Percentiles rank a stretch among this genome's conserved stretches.
phyloP scores from a whole-genome alignment of 2,113 vertebrate genomes.

The Myrmophylax atrothorax region DNA sequence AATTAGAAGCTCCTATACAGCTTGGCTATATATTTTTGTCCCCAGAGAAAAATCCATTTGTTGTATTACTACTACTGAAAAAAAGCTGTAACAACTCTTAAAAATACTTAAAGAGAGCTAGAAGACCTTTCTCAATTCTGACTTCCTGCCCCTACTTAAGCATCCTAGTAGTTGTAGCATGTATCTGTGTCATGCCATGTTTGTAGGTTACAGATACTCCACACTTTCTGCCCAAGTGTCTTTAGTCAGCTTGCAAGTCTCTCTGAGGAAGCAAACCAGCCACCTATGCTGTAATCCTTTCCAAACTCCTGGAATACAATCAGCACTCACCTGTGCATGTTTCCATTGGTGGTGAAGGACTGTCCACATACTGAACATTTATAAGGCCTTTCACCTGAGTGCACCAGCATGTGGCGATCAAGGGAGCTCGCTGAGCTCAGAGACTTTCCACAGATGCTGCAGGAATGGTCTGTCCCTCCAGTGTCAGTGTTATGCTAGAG shows the following conservation, averaged over 20 bases:
- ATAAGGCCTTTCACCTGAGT: slow-evolving; percentile 97
- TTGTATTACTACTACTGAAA: neutral
- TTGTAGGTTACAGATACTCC: neutral
- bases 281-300: neutral
- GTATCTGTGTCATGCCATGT: neutral
- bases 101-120: neutral
- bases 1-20: neutral
- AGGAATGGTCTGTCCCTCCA: slow-evolving; percentile 93
- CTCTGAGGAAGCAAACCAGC: neutral
- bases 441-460: slow-evolving; percentile 97
- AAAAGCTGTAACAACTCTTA: neutral
- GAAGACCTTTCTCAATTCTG: neutral
- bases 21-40: neutral
- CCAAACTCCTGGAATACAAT: neutral
- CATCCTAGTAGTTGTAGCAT: neutral
- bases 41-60: neutral
- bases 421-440: slow-evolving; percentile 96
- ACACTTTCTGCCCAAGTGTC: neutral
- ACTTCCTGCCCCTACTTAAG: neutral
- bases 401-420: slow-evolving; percentile 98
- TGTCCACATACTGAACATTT: slow-evolving; percentile 91
- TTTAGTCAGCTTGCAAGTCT: neutral
- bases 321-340: slow-evolving; percentile 94
- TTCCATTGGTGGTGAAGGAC: slow-evolving; percentile 99
- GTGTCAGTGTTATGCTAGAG: slow-evolving; percentile 92